Conservation (phyloP, 2,113 vertebrate species). For the Acanthisitta chloris region DNA sequence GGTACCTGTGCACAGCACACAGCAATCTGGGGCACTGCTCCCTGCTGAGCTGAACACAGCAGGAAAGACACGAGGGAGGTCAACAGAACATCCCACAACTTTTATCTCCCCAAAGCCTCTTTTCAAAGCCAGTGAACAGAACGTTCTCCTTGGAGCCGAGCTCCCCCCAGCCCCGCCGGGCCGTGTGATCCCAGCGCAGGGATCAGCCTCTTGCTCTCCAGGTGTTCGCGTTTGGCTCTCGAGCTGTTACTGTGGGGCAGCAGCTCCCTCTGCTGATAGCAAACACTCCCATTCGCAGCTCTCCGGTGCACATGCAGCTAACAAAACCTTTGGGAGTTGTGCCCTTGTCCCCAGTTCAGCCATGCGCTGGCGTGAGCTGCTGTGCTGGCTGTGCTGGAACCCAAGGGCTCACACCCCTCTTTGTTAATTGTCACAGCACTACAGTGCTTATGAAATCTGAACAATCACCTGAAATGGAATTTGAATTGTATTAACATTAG, state of each 20-base stretch:
- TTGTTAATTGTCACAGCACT: neutral
- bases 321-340: no score
- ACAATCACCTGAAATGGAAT: neutral
- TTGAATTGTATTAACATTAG: no score
- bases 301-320: accelerated
- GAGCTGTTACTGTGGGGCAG: neutral
- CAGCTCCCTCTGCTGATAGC: constrained; percentile 65
- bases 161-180: neutral
- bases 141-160: neutral
- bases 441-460: neutral
- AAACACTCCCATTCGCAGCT: neutral
- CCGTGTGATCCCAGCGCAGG: no score
- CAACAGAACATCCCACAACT: accelerated
- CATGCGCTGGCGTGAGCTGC: no score
- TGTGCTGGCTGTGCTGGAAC: neutral
- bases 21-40: neutral
- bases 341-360: no score
- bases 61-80: accelerated
- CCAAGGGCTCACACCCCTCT: neutral
- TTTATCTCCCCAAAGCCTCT: neutral
- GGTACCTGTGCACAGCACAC: neutral
- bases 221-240: neutral
- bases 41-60: neutral
- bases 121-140: neutral
- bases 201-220: no score